These are phyloP conservation scores for Holothuria scabra DNA, from an alignment of 53 echinoderm and acorn worm genomes.

Conservation along the genomic window DNA sequence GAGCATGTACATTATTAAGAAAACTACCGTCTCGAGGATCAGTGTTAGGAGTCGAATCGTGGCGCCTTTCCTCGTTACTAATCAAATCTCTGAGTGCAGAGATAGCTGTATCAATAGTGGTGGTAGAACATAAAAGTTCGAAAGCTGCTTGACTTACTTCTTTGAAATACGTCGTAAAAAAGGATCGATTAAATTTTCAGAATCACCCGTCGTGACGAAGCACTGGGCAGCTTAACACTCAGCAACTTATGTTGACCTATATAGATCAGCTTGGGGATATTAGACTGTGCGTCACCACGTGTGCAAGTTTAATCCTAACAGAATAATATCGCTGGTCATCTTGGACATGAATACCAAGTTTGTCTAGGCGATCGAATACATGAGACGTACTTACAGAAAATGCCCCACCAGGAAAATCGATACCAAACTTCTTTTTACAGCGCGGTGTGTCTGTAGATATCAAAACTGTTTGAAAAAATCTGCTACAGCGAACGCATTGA, in stretches of 20 bases:
- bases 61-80: not conserved
- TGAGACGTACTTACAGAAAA: too few species aligned
- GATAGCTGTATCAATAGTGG: too few species aligned
- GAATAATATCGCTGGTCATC: not conserved
- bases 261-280: not conserved
- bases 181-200: not conserved
- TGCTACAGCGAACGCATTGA: not conserved
- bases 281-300: not conserved
- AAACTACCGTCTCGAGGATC: not conserved
- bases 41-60: too few species aligned
- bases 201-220: slow-evolving; percentile 7
- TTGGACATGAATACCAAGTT: too few species aligned
- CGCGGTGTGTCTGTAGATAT: too few species aligned
- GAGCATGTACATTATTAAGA: not conserved
- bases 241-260: slow-evolving; percentile 29
- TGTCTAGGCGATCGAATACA: too few species aligned
- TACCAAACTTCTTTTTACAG: too few species aligned
- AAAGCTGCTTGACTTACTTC: slow-evolving; percentile 31
- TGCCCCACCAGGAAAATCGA: too few species aligned
- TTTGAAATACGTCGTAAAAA: slow-evolving; percentile 4
- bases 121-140: not conserved
- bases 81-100: not conserved
- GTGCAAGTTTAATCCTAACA: not conserved
- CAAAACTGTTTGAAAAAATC: not conserved
- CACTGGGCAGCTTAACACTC: not conserved